A percentile compares a stretch with the other conserved stretches of the same genome.
Conservation (phyloP, 2,888 invertebrate species). For the Luperina nickerlii region DNA sequence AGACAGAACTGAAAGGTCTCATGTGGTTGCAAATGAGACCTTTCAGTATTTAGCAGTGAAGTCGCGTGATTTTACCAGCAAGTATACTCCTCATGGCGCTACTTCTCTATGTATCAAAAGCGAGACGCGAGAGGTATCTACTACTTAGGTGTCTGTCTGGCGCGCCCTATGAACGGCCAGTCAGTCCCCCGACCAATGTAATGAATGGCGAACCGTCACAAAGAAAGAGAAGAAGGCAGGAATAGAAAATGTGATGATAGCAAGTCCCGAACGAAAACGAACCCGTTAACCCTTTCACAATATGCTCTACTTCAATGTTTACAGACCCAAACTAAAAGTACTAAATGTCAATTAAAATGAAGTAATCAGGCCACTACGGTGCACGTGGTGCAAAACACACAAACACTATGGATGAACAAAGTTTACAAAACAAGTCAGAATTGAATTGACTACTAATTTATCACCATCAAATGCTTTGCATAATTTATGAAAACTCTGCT, state of each 20-base stretch:
- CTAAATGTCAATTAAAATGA: constrained; percentile 37
- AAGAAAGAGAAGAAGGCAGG: neutral
- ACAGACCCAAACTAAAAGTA: constrained; percentile 4
- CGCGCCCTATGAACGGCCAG: neutral
- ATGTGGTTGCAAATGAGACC: no score
- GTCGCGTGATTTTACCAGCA: neutral
- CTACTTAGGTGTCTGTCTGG: no score
- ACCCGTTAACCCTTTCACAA: constrained; percentile 3
- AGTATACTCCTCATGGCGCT: neutral
- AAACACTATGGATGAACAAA: constrained; percentile 44
- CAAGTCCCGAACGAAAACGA: neutral
- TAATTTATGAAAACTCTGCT: constrained; percentile 17
- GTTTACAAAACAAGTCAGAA: constrained; percentile 51
- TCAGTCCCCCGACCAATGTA: neutral
- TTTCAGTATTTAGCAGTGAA: no score
- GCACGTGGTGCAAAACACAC: constrained; percentile 42
- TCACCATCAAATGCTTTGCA: constrained; percentile 20
- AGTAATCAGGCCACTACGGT: constrained; percentile 31
- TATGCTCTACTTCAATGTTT: neutral
- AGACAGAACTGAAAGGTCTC: neutral
- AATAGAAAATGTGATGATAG: neutral
- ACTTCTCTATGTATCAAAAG: neutral
- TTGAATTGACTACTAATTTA: constrained; percentile 41
- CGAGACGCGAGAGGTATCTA: neutral
- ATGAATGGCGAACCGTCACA: neutral